These are phyloP conservation scores for Scomberomorus guttatus DNA, from an alignment of 2,797 vertebrate species.

Conservation along the genomic window DNA sequence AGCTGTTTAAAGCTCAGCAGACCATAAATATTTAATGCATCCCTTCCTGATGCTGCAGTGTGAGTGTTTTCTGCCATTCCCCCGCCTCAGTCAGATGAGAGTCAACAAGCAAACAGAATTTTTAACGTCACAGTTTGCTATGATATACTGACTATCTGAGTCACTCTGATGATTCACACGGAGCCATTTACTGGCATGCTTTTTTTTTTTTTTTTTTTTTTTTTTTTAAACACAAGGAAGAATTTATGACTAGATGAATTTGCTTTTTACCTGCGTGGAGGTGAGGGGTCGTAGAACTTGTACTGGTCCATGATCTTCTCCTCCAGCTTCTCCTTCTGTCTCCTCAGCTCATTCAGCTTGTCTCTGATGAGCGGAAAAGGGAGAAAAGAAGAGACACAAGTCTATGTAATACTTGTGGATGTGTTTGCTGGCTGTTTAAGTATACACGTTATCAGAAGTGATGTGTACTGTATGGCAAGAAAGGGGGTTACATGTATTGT, in stretches of 20 bases:
- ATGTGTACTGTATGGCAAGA: background rate
- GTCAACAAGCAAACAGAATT: slow-evolving; percentile 16
- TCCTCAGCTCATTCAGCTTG: slow-evolving; percentile 96
- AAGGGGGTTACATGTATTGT: slow-evolving; percentile 92
- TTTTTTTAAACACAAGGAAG: background rate
- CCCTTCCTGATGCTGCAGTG: slow-evolving; percentile 8
- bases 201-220: slow-evolving; percentile 18
- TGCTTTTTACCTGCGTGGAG: slow-evolving; percentile 91
- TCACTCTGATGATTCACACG: background rate
- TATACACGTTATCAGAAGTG: too few species aligned
- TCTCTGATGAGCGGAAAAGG: slow-evolving; percentile 82
- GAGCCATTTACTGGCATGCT: background rate
- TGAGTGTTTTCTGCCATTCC: slow-evolving; percentile 1
- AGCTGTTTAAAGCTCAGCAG: slow-evolving; percentile 44
- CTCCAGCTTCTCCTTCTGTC: slow-evolving; percentile 98
- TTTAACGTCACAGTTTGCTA: background rate
- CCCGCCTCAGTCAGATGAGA: background rate
- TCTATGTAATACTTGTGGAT: background rate
- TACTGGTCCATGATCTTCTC: slow-evolving; percentile 99
- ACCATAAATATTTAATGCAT: slow-evolving; percentile 60
- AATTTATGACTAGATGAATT: background rate
- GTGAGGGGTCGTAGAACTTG: slow-evolving; percentile 98
- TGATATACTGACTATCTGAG: background rate
- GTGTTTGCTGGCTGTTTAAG: background rate
- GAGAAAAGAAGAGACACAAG: background rate